These are phyloP conservation scores for Graphium colonna DNA, from an alignment of 2,888 invertebrate genomes.

Conservation along the genomic window DNA sequence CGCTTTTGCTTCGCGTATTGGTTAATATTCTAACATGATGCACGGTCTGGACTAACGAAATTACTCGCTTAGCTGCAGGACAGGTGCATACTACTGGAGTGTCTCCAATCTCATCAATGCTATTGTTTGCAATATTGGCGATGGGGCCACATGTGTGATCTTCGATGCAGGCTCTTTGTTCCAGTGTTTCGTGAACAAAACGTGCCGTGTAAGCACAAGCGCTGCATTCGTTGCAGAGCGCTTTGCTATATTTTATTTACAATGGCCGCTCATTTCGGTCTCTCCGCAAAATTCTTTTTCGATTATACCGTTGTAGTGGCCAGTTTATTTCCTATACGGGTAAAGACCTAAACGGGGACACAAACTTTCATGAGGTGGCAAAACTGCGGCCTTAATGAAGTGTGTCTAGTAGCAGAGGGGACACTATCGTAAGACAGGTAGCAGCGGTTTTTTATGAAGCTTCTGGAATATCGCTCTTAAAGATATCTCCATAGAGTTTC, in stretches of 20 bases:
- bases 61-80: slow-evolving; percentile 39
- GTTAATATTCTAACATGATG: slow-evolving; percentile 18
- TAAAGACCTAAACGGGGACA: slow-evolving; percentile 10
- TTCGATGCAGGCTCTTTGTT: slow-evolving; percentile 56
- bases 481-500: slow-evolving; percentile 29
- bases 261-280: slow-evolving; percentile 25
- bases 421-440: slow-evolving; percentile 52
- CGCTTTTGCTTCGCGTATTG: neutral
- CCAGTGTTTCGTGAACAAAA: slow-evolving; percentile 47
- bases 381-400: slow-evolving; percentile 49
- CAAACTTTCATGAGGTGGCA: slow-evolving; percentile 27
- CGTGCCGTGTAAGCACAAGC: slow-evolving; percentile 63
- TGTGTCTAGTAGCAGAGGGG: slow-evolving; percentile 43
- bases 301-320: slow-evolving; percentile 4
- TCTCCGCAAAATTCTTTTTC: slow-evolving; percentile 10
- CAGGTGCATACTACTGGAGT: slow-evolving; percentile 38
- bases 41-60: slow-evolving; percentile 24
- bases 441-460: slow-evolving; percentile 55
- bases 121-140: slow-evolving; percentile 52
- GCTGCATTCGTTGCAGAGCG: slow-evolving; percentile 40
- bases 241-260: slow-evolving; percentile 31
- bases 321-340: slow-evolving; percentile 13
- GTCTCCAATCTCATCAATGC: slow-evolving; percentile 57
- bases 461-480: slow-evolving; percentile 60
- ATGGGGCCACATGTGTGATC: slow-evolving; percentile 63